A percentile compares a stretch with the other conserved stretches of the same genome.
phyloP scores from a whole-genome alignment of 2,113 vertebrate genomes.

The Steatornis caripensis region DNA sequence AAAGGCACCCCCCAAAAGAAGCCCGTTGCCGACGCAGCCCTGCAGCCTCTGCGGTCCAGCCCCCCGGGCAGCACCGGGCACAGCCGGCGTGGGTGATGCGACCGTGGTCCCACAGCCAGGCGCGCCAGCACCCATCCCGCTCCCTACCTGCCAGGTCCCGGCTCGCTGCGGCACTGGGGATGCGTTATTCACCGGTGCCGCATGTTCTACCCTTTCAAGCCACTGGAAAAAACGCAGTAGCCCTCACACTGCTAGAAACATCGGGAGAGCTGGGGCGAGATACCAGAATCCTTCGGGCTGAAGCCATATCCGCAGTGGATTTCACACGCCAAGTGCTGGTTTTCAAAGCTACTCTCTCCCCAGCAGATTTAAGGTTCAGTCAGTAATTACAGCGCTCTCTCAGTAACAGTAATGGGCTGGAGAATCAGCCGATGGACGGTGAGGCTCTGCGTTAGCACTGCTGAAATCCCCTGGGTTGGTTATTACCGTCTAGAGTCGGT shows the following conservation, averaged over 20 bases:
- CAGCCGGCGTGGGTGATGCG: fast-evolving
- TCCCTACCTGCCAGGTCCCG: neutral
- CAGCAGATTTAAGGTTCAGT: neutral
- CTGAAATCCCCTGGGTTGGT: neutral
- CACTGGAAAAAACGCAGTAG: neutral
- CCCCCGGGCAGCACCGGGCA: too few species aligned
- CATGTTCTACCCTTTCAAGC: neutral
- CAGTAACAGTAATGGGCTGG: neutral
- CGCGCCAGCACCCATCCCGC: neutral
- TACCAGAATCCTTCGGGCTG: neutral
- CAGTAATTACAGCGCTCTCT: neutral
- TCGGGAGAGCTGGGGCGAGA: neutral
- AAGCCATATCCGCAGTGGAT: neutral
- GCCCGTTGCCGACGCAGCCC: fast-evolving
- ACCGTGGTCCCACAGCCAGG: neutral
- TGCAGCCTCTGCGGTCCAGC: neutral
- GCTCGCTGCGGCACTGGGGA: fast-evolving
- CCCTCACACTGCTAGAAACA: neutral
- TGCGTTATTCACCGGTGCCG: neutral
- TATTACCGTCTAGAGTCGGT: neutral
- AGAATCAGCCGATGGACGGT: neutral
- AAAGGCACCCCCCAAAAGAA: neutral
- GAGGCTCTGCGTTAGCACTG: neutral
- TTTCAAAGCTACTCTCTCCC: neutral
- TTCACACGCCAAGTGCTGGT: neutral